These are phyloP conservation scores for Apamea sordens DNA, from an alignment of 2,888 invertebrate genomes.

Conservation along the genomic window DNA sequence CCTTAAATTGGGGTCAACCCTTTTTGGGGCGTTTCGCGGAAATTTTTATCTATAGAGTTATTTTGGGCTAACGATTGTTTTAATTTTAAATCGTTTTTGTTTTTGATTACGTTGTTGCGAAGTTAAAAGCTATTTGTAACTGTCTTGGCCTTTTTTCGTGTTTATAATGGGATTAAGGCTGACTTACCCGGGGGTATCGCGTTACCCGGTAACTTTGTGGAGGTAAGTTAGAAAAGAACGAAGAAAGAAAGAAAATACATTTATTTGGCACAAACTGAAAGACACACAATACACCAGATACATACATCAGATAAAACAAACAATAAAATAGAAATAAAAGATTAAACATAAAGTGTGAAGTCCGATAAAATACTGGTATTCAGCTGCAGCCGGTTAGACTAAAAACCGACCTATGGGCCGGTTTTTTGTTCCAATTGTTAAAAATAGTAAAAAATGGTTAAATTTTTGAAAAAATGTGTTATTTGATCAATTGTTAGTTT, in stretches of 20 bases:
- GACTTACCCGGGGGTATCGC: background rate
- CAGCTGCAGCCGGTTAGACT: background rate
- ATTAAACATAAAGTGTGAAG: too few relatives aligned
- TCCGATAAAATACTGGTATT: background rate
- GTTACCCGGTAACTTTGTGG: background rate
- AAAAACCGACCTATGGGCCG: background rate
- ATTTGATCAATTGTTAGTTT: too few relatives aligned
- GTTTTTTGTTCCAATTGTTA: too few relatives aligned
- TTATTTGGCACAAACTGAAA: too few relatives aligned
- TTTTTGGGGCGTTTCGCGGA: constrained; percentile 68
- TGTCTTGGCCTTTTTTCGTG: constrained; percentile 10
- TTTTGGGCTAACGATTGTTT: constrained; percentile 63
- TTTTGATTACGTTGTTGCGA: constrained; percentile 41
- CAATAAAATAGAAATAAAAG: too few relatives aligned
- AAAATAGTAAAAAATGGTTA: too few relatives aligned
- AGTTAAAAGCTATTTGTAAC: constrained; percentile 24
- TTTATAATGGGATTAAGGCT: background rate
- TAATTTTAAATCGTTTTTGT: constrained; percentile 63
- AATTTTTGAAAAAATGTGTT: too few relatives aligned
- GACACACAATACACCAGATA: too few relatives aligned
- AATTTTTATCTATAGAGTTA: constrained; percentile 74
- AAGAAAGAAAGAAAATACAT: too few relatives aligned
- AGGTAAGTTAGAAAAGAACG: background rate
- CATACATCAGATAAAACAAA: too few relatives aligned
- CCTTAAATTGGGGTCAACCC: constrained; percentile 82